Percentiles rank a stretch among this genome's conserved stretches.
Conservation (phyloP, 2,888 invertebrate species). For the Chrysolina haemoptera region DNA sequence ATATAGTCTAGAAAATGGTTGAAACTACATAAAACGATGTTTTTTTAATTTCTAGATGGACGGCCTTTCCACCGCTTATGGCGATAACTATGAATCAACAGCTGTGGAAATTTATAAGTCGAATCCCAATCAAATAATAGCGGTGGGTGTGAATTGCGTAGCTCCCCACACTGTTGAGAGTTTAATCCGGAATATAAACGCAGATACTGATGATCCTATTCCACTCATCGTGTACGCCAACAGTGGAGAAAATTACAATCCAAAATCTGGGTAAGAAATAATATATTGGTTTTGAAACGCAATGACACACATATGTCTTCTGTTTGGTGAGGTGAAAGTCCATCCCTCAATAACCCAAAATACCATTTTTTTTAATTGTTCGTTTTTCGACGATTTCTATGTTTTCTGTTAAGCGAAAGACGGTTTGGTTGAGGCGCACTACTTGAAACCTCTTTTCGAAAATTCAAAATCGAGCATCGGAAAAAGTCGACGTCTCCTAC, state of each 20-base stretch:
- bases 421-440: too few species aligned
- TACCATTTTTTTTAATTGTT: too few species aligned
- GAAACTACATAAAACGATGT: too few species aligned
- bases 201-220: constrained; percentile 68
- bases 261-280: constrained; percentile 61
- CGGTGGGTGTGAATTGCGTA: constrained; percentile 90
- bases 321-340: too few species aligned
- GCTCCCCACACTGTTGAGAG: constrained; percentile 75
- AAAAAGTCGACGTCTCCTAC: too few species aligned
- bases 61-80: constrained; percentile 77
- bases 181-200: constrained; percentile 73
- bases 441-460: too few species aligned
- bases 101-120: constrained; percentile 75
- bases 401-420: too few species aligned
- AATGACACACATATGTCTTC: too few species aligned
- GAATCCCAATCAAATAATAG: constrained; percentile 79
- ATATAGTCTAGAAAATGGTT: not conserved
- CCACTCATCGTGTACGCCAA: constrained; percentile 91
- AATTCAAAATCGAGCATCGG: too few species aligned
- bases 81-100: constrained; percentile 81
- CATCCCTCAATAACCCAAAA: too few species aligned
- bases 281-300: too few species aligned
- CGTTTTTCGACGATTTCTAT: too few species aligned
- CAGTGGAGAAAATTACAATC: constrained; percentile 84
- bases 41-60: constrained; percentile 68